Evolutionary conservation across 2,113 vertebrate species (phyloP), one percentile per base, ranked within the genome.

Genomic region (Forbesichthys papilliferus): DNA sequence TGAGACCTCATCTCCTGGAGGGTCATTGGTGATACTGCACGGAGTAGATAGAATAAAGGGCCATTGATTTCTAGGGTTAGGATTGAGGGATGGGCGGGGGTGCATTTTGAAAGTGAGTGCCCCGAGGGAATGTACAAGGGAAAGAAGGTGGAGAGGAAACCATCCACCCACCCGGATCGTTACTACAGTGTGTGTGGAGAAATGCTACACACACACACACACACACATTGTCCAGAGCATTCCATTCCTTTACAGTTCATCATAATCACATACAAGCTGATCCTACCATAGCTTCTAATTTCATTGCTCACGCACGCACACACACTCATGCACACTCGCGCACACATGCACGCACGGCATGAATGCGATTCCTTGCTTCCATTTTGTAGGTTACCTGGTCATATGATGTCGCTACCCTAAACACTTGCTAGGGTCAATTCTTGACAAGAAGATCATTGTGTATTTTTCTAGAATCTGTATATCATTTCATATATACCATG

Each of bases 1-100:
- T 60, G 12, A 42, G 11, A 52, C 16, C 48, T 64, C 20, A 18
- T 61, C 55, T 52, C 16, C 54, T 14, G 5, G 53, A 18, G 46
- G 60, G 73, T 79, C 72, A 62, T 55, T 54, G 51, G 16, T 62
- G 68, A 71, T n/a, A 64, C 61, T 61, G 13, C 14, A 14, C 0
- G 3, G 52, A 52, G 13, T 14, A 12, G 49, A 65, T 12, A 6
- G 4, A 52, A 20, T 52, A 68, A 61, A 64, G 58, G 33, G 52
- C 54, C 51, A 69, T 58, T 9, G 64, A 80, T 64, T 68, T 42
- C 68, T 9, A 52, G 47, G 73, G 61, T 53, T 20, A 54, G 60
- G 14, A 61, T 36, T 27, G 27, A 27, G 27, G 27, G 27, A 27
- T 27, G 27, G 27, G 42, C 12, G 60, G 36, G 4, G 10, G 52